phyloP scores from a whole-genome alignment of 2,888 invertebrate species.

The Drosophila macrothrix region DNA sequence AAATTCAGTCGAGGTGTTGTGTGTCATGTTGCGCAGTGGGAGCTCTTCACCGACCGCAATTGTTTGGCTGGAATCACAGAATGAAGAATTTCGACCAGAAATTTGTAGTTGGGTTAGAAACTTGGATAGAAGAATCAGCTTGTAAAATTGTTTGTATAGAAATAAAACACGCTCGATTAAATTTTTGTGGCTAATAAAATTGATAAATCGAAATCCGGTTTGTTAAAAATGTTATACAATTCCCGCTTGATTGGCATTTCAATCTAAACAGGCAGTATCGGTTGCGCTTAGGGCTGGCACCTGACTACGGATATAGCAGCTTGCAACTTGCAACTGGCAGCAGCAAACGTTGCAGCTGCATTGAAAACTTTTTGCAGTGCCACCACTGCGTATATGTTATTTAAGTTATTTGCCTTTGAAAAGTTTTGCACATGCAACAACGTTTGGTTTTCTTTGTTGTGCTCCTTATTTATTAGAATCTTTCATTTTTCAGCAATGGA shows the following conservation, averaged over 20 bases:
- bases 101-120: constrained; percentile 4
- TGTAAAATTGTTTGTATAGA: constrained; percentile 15
- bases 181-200: constrained; percentile 39
- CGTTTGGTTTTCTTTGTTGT: constrained; percentile 6
- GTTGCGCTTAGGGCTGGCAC: background rate
- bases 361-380: constrained; percentile 40
- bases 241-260: constrained; percentile 37
- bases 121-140: background rate
- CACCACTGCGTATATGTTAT: constrained; percentile 61
- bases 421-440: constrained; percentile 42
- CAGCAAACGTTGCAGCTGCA: constrained; percentile 17
- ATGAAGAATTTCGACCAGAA: constrained; percentile 18
- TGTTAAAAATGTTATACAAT: background rate
- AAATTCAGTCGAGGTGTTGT: constrained; percentile 34
- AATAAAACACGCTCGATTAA: constrained; percentile 33
- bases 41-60: constrained; percentile 25
- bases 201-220: constrained; percentile 27
- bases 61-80: constrained; percentile 11
- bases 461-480: constrained; percentile 57
- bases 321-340: constrained; percentile 7
- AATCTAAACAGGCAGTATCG: constrained; percentile 9
- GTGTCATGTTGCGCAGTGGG: constrained; percentile 4
- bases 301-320: background rate
- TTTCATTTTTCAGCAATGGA: constrained; percentile 55
- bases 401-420: constrained; percentile 44